Conservation (phyloP, 1,140 invertebrate species). For the Alviniconcha marisindica region DNA sequence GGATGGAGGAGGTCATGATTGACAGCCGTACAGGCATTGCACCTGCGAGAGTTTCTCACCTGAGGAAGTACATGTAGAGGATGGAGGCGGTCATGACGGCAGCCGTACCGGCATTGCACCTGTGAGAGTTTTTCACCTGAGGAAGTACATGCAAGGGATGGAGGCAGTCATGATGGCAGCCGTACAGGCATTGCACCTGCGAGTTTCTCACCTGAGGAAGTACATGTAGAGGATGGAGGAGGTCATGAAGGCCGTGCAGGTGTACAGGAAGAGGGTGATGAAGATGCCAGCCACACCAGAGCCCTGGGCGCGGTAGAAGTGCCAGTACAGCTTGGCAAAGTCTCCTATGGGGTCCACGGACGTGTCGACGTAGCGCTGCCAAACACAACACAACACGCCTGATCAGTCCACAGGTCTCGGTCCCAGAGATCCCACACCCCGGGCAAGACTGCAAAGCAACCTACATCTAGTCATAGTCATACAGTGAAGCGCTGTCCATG, state of each 20-base stretch:
- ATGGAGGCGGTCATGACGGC: too few species aligned
- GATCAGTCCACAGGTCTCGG: too few species aligned
- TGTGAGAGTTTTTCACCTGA: slow-evolving; percentile 62
- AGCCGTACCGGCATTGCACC: too few species aligned
- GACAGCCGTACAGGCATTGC: slow-evolving; percentile 66
- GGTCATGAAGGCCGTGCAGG: slow-evolving; percentile 65
- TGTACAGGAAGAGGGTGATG: slow-evolving; percentile 69
- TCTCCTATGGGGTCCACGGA: slow-evolving; percentile 68
- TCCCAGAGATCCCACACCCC: too few species aligned
- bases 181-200: too few species aligned
- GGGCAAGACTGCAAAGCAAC: too few species aligned
- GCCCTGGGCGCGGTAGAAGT: slow-evolving; percentile 68
- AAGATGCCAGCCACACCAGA: slow-evolving; percentile 70
- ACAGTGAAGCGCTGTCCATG: too few species aligned
- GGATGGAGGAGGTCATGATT: slow-evolving; percentile 62
- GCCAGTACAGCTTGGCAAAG: slow-evolving; percentile 72
- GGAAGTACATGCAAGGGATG: slow-evolving; percentile 74
- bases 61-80: too few species aligned
- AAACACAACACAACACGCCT: too few species aligned
- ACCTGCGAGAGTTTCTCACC: too few species aligned
- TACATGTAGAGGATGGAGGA: slow-evolving; percentile 73
- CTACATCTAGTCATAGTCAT: too few species aligned
- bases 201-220: slow-evolving; percentile 72
- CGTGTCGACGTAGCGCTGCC: slow-evolving; percentile 61
- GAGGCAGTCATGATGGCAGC: slow-evolving; percentile 63